These are phyloP conservation scores for Mormoops blainvillei DNA, from an alignment of 2,113 vertebrate species.

Conservation along the genomic window DNA sequence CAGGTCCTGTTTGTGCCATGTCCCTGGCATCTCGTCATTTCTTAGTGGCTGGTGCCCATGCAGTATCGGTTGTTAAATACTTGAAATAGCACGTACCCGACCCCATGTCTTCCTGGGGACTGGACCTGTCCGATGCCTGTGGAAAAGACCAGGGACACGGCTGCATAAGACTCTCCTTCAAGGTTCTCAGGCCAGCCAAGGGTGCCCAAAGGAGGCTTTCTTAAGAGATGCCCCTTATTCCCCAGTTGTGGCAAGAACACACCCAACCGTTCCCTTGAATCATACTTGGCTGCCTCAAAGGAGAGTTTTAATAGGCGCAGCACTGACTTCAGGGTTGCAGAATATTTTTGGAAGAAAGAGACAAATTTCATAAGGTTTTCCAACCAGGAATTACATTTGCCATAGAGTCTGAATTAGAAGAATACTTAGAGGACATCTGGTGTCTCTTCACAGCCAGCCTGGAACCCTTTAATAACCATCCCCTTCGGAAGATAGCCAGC, in stretches of 20 bases:
- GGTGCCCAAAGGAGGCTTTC: background rate
- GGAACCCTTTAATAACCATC: background rate
- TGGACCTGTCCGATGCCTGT: background rate
- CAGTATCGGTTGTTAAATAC: background rate
- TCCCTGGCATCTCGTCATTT: background rate
- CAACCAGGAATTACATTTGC: background rate
- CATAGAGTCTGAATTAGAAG: background rate
- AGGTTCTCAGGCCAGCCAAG: background rate
- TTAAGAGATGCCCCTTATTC: background rate
- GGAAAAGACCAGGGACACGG: background rate
- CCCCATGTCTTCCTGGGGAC: background rate
- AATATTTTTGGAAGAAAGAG: conserved; percentile 12
- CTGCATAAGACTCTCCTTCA: background rate
- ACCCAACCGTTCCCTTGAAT: background rate
- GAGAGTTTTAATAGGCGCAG: background rate
- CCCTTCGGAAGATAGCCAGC: background rate
- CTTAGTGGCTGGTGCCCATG: background rate
- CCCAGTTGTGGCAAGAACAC: background rate
- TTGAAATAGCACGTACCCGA: background rate
- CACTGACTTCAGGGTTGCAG: background rate
- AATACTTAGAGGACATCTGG: background rate
- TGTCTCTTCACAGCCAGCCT: background rate
- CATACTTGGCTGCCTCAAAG: background rate
- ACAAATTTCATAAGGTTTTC: background rate
- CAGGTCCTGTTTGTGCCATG: background rate